phyloP scores from a whole-genome alignment of 30 jellyfish, hydroid and myxozoan genomes.

The Aurelia aurita complex sp. Pacific region DNA sequence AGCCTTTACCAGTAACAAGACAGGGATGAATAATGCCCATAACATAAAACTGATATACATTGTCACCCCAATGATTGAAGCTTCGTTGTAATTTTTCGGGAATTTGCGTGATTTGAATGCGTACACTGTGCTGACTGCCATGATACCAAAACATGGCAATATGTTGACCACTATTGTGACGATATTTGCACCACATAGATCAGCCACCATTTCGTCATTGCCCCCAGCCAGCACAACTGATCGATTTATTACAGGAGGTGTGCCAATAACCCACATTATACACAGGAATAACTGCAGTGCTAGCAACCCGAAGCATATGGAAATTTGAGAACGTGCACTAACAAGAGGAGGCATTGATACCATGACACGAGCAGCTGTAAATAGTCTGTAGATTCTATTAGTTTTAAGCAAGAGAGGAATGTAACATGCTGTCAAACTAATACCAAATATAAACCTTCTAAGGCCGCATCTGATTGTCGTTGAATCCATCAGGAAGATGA shows the following conservation, averaged over 20 bases:
- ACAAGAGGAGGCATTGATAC: conserved; percentile 61
- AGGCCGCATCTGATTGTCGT: conserved; percentile 49
- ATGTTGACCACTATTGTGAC: conserved; percentile 23
- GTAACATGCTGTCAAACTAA: conserved; percentile 76
- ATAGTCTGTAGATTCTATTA: conserved; percentile 80
- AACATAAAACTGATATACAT: conserved; percentile 51
- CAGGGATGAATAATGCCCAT: conserved; percentile 59
- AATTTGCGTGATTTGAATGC: conserved; percentile 69
- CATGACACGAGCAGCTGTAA: conserved; percentile 63
- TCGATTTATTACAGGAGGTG: conserved; percentile 62
- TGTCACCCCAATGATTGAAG: conserved; percentile 42
- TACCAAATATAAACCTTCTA: conserved; percentile 72
- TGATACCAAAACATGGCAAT: conserved; percentile 38
- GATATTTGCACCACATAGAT: conserved; percentile 25
- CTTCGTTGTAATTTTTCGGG: conserved; percentile 66
- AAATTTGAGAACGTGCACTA: conserved; percentile 74
- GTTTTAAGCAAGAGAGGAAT: conserved; percentile 82
- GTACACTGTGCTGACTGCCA: conserved; percentile 51
- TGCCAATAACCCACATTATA: conserved; percentile 79
- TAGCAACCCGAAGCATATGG: conserved; percentile 70
- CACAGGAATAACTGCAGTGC: conserved; percentile 74
- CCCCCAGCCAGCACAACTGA: conserved; percentile 1
- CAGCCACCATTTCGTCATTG: conserved; percentile 46
- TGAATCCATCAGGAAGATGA: conserved; percentile 42
- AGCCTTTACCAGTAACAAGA: conserved; percentile 26